A percentile compares a stretch with the other conserved stretches of the same genome.
Conservation (phyloP, 2,888 invertebrate genomes). For the Liodrosophila aerea region DNA sequence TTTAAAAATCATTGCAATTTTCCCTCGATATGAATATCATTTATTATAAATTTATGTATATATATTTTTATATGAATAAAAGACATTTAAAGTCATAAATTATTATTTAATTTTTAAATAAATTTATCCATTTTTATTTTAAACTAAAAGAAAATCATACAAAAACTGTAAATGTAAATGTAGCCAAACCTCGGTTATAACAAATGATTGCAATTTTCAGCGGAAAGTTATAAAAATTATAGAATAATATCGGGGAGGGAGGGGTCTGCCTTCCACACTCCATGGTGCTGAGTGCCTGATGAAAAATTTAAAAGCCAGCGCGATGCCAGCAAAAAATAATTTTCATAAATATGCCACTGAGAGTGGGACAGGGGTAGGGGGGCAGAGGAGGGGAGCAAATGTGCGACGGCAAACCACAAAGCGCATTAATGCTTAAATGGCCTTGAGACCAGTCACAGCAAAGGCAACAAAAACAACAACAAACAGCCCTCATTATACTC, state of each 20-base stretch:
- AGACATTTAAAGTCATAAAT: too few relatives aligned
- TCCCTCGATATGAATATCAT: too few relatives aligned
- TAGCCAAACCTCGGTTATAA: slow-evolving; percentile 20
- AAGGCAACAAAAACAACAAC: slow-evolving; percentile 12
- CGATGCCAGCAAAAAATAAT: slow-evolving; percentile 41
- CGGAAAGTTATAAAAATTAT: slow-evolving; percentile 41
- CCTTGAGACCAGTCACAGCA: slow-evolving; percentile 43
- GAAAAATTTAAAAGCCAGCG: slow-evolving; percentile 57
- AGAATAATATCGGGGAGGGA: slow-evolving; percentile 11
- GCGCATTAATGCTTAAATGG: slow-evolving; percentile 71
- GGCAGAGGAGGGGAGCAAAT: slow-evolving; percentile 1
- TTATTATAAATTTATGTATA: too few relatives aligned
- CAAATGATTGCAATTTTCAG: slow-evolving; percentile 55
- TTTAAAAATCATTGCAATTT: too few relatives aligned
- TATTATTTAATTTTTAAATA: too few relatives aligned
- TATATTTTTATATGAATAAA: too few relatives aligned
- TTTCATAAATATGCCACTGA: slow-evolving; percentile 62
- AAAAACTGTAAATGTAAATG: slow-evolving; percentile 6
- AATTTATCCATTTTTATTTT: too few relatives aligned
- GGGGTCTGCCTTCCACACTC: too few relatives aligned
- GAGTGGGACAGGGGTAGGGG: slow-evolving; percentile 7
- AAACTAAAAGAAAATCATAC: too few relatives aligned
- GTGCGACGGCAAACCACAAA: slow-evolving; percentile 51
- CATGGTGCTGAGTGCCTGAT: slow-evolving; percentile 56
- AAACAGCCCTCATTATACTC: slow-evolving; percentile 5